Conservation (phyloP, 2,888 invertebrate species). For the Chymomyza amoena region DNA sequence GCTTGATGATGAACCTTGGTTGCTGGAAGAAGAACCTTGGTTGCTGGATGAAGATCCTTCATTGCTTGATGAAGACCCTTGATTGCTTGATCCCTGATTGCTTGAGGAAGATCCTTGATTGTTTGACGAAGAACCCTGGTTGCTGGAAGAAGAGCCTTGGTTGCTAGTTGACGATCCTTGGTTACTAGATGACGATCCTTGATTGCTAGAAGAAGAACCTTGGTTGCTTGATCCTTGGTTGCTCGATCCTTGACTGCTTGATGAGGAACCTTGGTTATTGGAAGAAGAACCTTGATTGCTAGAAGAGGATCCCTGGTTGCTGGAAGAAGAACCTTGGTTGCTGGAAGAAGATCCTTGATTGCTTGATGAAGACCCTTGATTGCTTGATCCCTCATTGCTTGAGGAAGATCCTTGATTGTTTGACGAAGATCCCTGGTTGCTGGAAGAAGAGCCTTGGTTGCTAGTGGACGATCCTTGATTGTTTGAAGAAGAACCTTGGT, state of each 20-base stretch:
- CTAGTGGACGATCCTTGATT: conserved; percentile 9
- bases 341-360: not conserved
- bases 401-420: conserved; percentile 26
- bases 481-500: conserved; percentile 28
- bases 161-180: not conserved
- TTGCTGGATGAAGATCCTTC: conserved; percentile 18
- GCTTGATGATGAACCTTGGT: too few species aligned
- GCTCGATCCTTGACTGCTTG: conserved; percentile 23
- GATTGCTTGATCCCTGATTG: conserved; percentile 19
- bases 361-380: too few species aligned
- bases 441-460: conserved; percentile 4
- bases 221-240: conserved; percentile 40
- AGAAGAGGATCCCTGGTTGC: not conserved
- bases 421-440: conserved; percentile 21
- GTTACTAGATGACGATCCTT: conserved; percentile 13
- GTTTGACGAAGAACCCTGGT: not conserved
- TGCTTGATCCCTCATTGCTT: conserved; percentile 23
- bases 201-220: conserved; percentile 22
- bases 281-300: not conserved
- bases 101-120: not conserved
- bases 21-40: conserved; percentile 27
- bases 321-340: conserved; percentile 16
- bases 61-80: conserved; percentile 27
- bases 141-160: not conserved
- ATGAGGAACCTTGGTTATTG: conserved; percentile 15